A percentile compares a stretch with the other conserved stretches of the same genome.
Conservation (phyloP, 2,888 invertebrate genomes). For the Hirtodrosophila alboralis region DNA sequence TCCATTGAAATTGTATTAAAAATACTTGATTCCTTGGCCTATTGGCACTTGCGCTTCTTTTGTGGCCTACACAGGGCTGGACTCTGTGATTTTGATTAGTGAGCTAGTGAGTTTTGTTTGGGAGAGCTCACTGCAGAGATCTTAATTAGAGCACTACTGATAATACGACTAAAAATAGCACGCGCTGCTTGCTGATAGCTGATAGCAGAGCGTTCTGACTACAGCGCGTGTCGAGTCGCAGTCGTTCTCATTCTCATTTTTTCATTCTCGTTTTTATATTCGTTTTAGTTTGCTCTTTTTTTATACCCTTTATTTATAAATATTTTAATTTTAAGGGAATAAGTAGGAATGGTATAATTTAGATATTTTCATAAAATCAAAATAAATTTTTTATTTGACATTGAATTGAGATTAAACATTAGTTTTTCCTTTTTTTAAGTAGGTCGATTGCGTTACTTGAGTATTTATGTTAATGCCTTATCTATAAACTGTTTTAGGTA, state of each 20-base stretch:
- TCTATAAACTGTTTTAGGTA: slow-evolving; percentile 37
- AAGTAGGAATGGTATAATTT: too few relatives aligned
- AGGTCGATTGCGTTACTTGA: slow-evolving; percentile 44
- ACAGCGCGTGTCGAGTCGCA: slow-evolving; percentile 52
- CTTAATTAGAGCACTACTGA: slow-evolving; percentile 76
- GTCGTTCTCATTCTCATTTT: slow-evolving; percentile 25
- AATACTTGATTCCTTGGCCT: background rate
- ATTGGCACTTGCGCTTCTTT: slow-evolving; percentile 8
- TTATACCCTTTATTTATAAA: slow-evolving; percentile 6
- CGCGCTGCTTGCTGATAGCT: slow-evolving; percentile 33
- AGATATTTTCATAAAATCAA: too few relatives aligned
- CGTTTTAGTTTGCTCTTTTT: slow-evolving; percentile 15
- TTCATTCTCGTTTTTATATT: slow-evolving; percentile 12
- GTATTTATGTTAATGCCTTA: slow-evolving; percentile 48
- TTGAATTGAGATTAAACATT: slow-evolving; percentile 51
- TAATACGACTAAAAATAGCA: slow-evolving; percentile 70
- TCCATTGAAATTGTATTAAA: background rate
- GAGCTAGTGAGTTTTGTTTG: slow-evolving; percentile 51
- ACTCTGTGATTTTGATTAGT: slow-evolving; percentile 57
- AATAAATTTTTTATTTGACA: slow-evolving; percentile 42
- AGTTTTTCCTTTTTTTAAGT: slow-evolving; percentile 52
- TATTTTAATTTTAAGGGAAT: too few relatives aligned
- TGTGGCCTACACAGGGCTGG: slow-evolving; percentile 8
- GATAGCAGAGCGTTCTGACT: slow-evolving; percentile 64
- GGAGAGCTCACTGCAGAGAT: slow-evolving; percentile 63